These are phyloP conservation scores for Phalanger gymnotis DNA, from an alignment of 2,797 vertebrate genomes.

Conservation along the genomic window DNA sequence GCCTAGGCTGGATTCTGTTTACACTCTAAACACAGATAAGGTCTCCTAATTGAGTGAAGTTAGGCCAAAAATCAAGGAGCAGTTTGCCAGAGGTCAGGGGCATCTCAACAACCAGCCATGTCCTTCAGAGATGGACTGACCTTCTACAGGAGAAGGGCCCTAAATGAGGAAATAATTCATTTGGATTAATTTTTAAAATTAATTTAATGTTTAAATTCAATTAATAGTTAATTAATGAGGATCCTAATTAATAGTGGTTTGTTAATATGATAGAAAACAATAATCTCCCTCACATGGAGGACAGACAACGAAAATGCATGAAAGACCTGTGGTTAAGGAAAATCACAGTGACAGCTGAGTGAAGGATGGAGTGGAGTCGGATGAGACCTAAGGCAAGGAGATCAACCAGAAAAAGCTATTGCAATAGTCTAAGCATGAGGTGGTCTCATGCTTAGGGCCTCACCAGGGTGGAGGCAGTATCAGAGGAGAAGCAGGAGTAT, in stretches of 20 bases:
- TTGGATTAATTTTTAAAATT: too few species aligned
- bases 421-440: not conserved
- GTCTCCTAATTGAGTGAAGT: too few species aligned
- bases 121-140: too few species aligned
- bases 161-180: not conserved
- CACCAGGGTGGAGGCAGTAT: not conserved
- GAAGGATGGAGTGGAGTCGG: not conserved
- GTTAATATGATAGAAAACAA: not conserved
- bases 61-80: too few species aligned
- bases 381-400: not conserved
- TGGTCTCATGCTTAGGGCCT: too few species aligned
- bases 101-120: too few species aligned
- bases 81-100: too few species aligned
- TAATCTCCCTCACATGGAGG: not conserved
- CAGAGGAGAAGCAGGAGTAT: not conserved
- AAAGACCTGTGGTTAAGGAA: not conserved
- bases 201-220: too few species aligned
- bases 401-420: not conserved
- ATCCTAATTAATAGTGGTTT: too few species aligned
- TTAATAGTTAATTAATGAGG: too few species aligned
- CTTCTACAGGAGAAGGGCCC: not conserved
- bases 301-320: not conserved
- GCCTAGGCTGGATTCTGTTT: too few species aligned
- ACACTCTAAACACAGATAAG: too few species aligned
- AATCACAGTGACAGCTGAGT: not conserved